Evolutionary conservation across 1,140 invertebrate species (phyloP).

Genomic region (Hesperophylax magnus): DNA sequence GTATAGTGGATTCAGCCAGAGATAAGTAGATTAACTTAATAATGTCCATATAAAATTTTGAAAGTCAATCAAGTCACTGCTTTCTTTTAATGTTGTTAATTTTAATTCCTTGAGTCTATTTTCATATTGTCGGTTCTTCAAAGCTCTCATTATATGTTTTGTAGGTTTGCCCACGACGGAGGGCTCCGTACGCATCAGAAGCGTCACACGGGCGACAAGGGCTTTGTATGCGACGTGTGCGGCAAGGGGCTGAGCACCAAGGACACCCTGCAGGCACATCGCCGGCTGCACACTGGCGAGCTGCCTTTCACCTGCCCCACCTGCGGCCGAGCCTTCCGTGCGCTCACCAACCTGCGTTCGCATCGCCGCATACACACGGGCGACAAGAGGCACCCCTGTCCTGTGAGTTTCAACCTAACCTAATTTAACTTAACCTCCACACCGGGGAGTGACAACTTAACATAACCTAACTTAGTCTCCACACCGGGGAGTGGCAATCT

Average conservation of each 20-base stretch:
- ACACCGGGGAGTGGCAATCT: too few relatives aligned
- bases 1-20: too few relatives aligned
- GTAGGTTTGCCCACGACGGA: conserved; percentile 66
- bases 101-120: too few relatives aligned
- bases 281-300: conserved; percentile 62
- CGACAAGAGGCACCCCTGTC: conserved; percentile 49
- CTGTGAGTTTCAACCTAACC: conserved; percentile 9
- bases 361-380: conserved; percentile 51
- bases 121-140: too few relatives aligned
- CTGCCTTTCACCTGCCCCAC: conserved; percentile 48
- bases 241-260: conserved; percentile 82
- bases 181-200: conserved; percentile 73
- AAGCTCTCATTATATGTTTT: too few relatives aligned
- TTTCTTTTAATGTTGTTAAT: too few relatives aligned
- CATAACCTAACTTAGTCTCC: too few relatives aligned
- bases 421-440: too few relatives aligned
- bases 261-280: conserved; percentile 79
- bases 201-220: conserved; percentile 76
- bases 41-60: too few relatives aligned
- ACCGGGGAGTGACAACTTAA: too few relatives aligned
- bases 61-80: too few relatives aligned
- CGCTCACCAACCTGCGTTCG: conserved; percentile 47
- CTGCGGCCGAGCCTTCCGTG: conserved; percentile 49
- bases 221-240: conserved; percentile 82
- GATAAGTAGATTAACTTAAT: too few relatives aligned